phyloP scores from a whole-genome alignment of 2,888 invertebrate species.

The Oligia strigilis region DNA sequence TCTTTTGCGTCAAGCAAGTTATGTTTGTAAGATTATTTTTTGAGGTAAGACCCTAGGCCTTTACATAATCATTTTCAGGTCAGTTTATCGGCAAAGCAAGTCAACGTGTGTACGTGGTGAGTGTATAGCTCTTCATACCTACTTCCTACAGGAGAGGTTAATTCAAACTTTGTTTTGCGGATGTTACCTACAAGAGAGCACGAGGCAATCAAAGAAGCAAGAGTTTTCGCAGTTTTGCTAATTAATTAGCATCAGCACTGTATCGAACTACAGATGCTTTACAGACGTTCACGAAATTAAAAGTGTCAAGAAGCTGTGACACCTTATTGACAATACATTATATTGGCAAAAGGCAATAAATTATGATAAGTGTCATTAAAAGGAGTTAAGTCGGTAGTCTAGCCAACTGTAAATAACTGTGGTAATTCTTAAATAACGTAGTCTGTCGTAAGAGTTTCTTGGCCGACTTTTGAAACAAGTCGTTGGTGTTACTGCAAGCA shows the following conservation, averaged over 20 bases:
- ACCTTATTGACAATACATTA: background rate
- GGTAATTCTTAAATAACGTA: slow-evolving; percentile 60
- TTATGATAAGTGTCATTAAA: slow-evolving; percentile 36
- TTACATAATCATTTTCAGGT: background rate
- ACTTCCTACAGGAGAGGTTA: background rate
- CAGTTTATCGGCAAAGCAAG: background rate
- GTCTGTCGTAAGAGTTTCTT: slow-evolving; percentile 64
- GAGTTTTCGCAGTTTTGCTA: background rate
- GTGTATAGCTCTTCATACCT: background rate
- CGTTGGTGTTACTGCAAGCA: slow-evolving; percentile 46
- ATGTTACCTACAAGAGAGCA: background rate
- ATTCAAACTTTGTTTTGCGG: background rate
- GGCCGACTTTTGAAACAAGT: slow-evolving; percentile 65
- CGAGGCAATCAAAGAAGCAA: background rate
- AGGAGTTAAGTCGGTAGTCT: slow-evolving; percentile 38
- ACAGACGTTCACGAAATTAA: slow-evolving; percentile 12
- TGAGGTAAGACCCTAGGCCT: background rate
- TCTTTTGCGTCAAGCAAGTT: background rate
- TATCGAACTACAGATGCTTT: background rate
- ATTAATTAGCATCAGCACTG: background rate
- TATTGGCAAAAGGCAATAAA: slow-evolving; percentile 35
- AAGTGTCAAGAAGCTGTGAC: slow-evolving; percentile 16
- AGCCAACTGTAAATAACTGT: slow-evolving; percentile 39
- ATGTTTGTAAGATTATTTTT: background rate
- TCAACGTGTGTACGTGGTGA: background rate